Evolutionary conservation across 64 coral and sea anemone genomes (phyloP).

Genomic region (Dendrophyllia cribrosa): DNA sequence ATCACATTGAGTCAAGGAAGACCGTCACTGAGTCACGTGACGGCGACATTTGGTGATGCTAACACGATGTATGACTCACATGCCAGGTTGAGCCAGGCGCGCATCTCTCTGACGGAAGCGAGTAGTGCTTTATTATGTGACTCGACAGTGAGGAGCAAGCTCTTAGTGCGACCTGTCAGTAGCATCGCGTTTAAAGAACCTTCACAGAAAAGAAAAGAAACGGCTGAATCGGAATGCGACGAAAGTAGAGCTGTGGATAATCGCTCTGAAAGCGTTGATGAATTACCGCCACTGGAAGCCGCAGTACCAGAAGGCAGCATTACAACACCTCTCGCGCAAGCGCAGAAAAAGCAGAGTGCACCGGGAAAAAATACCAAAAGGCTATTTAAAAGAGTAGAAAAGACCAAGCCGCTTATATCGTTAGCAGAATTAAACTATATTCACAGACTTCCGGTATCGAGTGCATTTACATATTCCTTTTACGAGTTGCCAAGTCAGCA

Average conservation of each 20-base stretch:
- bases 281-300: not conserved
- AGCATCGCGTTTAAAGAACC: not conserved
- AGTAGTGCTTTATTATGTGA: not conserved
- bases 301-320: not conserved
- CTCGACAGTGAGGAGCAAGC: not conserved
- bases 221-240: not conserved
- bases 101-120: not conserved
- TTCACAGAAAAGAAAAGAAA: not conserved
- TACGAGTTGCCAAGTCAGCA: conserved; percentile 80
- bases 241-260: not conserved
- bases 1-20: conserved; percentile 28
- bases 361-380: conserved; percentile 14
- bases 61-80: not conserved
- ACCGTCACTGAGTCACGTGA: conserved; percentile 27
- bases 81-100: conserved; percentile 5
- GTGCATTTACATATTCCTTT: conserved; percentile 86
- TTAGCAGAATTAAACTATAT: conserved; percentile 49
- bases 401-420: conserved; percentile 32
- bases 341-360: not conserved
- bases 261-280: not conserved
- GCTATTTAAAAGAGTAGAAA: not conserved
- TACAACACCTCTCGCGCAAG: not conserved
- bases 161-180: not conserved
- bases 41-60: conserved; percentile 37
- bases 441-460: conserved; percentile 80